Evolutionary conservation across 1,140 invertebrate species (phyloP).

Genomic region (Dendrolimus kikuchii): DNA sequence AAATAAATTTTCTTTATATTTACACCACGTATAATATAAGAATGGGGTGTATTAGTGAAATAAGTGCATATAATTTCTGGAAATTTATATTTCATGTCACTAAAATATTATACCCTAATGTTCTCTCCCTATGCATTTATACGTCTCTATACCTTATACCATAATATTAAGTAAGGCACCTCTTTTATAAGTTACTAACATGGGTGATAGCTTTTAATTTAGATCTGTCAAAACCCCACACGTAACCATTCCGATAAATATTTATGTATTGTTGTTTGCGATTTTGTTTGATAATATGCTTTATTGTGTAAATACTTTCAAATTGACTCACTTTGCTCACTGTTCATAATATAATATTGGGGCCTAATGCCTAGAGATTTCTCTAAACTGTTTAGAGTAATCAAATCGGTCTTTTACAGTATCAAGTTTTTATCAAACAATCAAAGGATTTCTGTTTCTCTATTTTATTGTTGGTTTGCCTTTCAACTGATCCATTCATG

Average conservation of each 20-base stretch:
- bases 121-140: background rate
- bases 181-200: slow-evolving; percentile 2
- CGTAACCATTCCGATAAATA: background rate
- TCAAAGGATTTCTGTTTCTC: too few species aligned
- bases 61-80: slow-evolving; percentile 1
- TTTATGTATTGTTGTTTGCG: background rate
- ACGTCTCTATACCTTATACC: background rate
- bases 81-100: background rate
- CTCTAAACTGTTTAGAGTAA: too few species aligned
- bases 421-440: too few species aligned
- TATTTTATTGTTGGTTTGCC: too few species aligned
- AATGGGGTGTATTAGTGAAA: background rate
- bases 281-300: too few species aligned
- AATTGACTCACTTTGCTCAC: too few species aligned
- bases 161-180: background rate
- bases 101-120: too few species aligned
- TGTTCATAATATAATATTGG: too few species aligned
- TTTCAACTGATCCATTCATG: background rate
- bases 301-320: too few species aligned
- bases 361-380: too few species aligned
- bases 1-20: background rate
- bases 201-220: background rate
- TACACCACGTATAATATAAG: slow-evolving; percentile 1
- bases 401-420: too few species aligned
- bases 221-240: background rate